phyloP scores from a whole-genome alignment of 2,113 vertebrate genomes.

The Oreochromis niloticus region DNA sequence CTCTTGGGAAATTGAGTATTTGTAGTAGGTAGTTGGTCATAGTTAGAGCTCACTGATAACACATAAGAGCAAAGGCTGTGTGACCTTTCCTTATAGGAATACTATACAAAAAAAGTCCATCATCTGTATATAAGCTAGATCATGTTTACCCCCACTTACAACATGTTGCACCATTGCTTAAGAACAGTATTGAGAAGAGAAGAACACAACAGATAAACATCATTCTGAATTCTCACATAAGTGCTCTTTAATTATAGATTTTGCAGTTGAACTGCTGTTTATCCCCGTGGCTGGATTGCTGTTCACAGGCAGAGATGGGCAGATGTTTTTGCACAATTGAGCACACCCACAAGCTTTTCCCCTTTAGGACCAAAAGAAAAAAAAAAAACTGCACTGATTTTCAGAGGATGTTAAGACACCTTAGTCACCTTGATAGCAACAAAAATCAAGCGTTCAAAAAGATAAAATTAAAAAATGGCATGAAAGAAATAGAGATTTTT shows the following conservation, averaged over 20 bases:
- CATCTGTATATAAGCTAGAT: background rate
- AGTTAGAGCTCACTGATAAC: background rate
- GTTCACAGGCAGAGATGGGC: background rate
- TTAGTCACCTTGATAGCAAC: background rate
- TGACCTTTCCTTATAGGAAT: background rate
- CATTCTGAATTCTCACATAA: background rate
- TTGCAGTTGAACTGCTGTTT: slow-evolving; percentile 1
- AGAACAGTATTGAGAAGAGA: background rate
- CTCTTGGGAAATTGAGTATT: background rate
- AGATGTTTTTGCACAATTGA: background rate
- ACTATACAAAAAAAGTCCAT: background rate
- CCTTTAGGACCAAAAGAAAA: background rate
- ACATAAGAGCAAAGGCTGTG: background rate
- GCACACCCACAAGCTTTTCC: background rate
- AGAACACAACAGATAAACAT: background rate
- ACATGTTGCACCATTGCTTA: background rate
- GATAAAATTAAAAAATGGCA: background rate
- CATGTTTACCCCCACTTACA: background rate
- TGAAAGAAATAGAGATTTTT: background rate
- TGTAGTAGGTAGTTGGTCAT: background rate
- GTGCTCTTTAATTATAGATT: slow-evolving; percentile 31
- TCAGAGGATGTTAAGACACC: background rate
- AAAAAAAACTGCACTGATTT: background rate
- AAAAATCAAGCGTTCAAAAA: background rate
- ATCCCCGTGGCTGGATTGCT: background rate